Evolutionary conservation across 2,797 vertebrate genomes (phyloP).

Genomic region (Babyrousa celebensis): DNA sequence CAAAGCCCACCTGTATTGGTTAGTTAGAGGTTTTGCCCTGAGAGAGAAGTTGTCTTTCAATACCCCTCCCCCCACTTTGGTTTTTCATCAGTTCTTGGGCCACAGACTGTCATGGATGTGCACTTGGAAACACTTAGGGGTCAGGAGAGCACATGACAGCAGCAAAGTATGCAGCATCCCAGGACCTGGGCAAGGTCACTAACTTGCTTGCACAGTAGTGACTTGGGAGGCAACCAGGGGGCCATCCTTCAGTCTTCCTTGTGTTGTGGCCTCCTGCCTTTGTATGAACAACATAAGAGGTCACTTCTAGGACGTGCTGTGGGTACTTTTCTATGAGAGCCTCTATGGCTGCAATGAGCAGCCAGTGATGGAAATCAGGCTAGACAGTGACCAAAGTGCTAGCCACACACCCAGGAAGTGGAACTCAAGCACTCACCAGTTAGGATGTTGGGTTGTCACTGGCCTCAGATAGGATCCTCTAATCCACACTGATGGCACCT

Average conservation of each 20-base stretch:
- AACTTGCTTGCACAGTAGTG: background rate
- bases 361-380: background rate
- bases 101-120: background rate
- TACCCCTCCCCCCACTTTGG: background rate
- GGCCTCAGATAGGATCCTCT: background rate
- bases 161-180: background rate
- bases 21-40: background rate
- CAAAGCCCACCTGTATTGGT: background rate
- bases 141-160: background rate
- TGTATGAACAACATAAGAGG: too few species aligned
- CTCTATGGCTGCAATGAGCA: background rate
- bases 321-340: background rate
- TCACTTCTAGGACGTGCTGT: too few species aligned
- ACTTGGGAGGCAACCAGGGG: too few species aligned
- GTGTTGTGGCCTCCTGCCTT: too few species aligned
- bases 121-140: background rate
- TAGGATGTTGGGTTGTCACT: background rate
- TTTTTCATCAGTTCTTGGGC: background rate
- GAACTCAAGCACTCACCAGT: background rate
- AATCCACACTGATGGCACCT: too few species aligned
- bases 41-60: background rate
- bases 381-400: background rate
- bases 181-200: background rate
- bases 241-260: too few species aligned
- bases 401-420: too few species aligned